Conservation (phyloP, 2,888 invertebrate genomes). For the Trachelus iudaicus region DNA sequence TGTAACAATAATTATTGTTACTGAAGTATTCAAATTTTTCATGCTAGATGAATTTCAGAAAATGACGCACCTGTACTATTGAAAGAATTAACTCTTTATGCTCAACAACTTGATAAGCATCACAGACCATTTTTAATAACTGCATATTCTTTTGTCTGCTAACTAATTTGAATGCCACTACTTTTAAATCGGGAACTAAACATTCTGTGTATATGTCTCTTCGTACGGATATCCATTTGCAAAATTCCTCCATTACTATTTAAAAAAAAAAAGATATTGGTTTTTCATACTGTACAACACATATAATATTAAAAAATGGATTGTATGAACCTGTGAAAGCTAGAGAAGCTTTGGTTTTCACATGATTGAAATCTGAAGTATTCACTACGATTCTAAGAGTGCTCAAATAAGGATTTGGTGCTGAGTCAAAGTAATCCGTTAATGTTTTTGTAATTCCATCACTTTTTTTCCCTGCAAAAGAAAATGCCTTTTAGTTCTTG, state of each 20-base stretch:
- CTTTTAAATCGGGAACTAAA: constrained; percentile 71
- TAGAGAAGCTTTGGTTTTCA: constrained; percentile 73
- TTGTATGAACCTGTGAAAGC: constrained; percentile 65
- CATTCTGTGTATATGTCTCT: constrained; percentile 65
- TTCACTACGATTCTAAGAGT: constrained; percentile 72
- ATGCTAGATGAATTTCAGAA: background rate
- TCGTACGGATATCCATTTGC: constrained; percentile 56
- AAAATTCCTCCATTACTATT: constrained; percentile 63
- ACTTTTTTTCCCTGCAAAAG: constrained; percentile 68
- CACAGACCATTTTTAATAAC: constrained; percentile 73
- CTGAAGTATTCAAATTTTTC: background rate
- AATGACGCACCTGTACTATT: constrained; percentile 43
- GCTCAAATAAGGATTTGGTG: constrained; percentile 72
- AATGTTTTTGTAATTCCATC: constrained; percentile 67
- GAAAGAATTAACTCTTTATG: constrained; percentile 72
- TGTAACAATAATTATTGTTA: constrained; percentile 59
- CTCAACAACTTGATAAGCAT: constrained; percentile 73
- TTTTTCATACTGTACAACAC: background rate
- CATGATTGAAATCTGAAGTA: constrained; percentile 73
- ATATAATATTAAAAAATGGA: background rate
- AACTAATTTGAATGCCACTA: constrained; percentile 79
- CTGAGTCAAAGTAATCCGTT: constrained; percentile 66
- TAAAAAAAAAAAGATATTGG: constrained; percentile 9
- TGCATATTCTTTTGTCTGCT: constrained; percentile 74
- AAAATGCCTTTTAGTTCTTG: background rate